Evolutionary conservation across 2,888 invertebrate genomes (phyloP).

Genomic region (Ethmia dodecea): DNA sequence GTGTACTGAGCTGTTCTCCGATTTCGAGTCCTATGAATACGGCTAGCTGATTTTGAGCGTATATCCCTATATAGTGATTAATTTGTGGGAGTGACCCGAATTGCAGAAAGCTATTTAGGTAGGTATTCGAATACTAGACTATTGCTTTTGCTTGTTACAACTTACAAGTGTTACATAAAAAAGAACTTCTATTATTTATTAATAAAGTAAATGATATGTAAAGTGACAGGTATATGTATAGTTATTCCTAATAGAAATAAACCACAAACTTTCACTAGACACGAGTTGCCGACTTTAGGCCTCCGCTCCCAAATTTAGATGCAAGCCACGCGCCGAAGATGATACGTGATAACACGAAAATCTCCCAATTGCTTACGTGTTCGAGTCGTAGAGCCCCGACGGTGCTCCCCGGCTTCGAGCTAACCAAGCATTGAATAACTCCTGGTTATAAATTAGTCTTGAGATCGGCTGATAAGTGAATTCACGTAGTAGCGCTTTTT

Average conservation of each 20-base stretch:
- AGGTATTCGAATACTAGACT: too few species aligned
- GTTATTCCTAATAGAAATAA: conserved; percentile 23
- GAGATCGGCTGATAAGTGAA: conserved; percentile 67
- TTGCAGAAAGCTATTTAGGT: too few species aligned
- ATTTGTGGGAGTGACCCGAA: too few species aligned
- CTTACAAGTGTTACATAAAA: too few species aligned
- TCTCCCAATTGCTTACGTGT: conserved; percentile 77
- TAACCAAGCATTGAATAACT: conserved; percentile 67
- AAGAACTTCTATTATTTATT: too few species aligned
- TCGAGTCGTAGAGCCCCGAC: conserved; percentile 30
- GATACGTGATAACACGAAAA: conserved; percentile 78
- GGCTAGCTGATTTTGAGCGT: too few species aligned
- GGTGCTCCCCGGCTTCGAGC: conserved; percentile 36
- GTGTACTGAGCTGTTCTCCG: background rate
- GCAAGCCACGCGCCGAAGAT: conserved; percentile 67
- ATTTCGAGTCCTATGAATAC: background rate
- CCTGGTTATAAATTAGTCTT: conserved; percentile 67
- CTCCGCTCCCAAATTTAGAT: conserved; percentile 33
- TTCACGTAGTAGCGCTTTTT: conserved; percentile 56
- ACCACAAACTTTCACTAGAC: conserved; percentile 48
- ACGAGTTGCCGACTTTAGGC: conserved; percentile 26
- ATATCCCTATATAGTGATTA: too few species aligned
- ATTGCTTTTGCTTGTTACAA: too few species aligned
- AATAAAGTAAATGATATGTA: too few species aligned
- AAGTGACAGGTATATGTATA: too few species aligned